Conservation (phyloP, 2,888 invertebrate genomes). For the Imbricaverruca yamaguchii region DNA sequence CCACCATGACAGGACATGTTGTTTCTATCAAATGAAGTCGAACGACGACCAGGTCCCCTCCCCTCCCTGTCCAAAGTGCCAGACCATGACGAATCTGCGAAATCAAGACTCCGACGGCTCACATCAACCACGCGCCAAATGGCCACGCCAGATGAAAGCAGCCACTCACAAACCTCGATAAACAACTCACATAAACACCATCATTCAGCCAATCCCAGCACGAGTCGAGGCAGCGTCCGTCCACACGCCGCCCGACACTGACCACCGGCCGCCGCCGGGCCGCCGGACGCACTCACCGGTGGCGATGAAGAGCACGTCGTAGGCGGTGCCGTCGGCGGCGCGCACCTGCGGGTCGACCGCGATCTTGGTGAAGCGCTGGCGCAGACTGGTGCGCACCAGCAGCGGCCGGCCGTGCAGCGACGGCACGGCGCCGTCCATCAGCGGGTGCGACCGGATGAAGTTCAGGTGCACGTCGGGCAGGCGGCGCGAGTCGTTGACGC, state of each 20-base stretch:
- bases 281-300: conserved; percentile 53
- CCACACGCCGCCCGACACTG: no score
- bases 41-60: background rate
- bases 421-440: conserved; percentile 90
- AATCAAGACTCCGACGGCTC: no score
- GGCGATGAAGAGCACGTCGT: conserved; percentile 90
- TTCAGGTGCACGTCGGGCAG: conserved; percentile 79
- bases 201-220: no score
- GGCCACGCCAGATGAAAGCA: no score
- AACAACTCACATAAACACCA: no score
- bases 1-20: no score
- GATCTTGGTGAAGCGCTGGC: conserved; percentile 49
- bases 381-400: conserved; percentile 66
- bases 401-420: conserved; percentile 74
- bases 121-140: no score
- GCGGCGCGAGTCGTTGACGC: conserved; percentile 80
- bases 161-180: no score
- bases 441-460: conserved; percentile 88
- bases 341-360: conserved; percentile 85
- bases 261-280: no score
- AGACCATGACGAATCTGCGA: no score
- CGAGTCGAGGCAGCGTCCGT: no score
- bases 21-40: no score
- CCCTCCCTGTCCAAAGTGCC: background rate
- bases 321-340: conserved; percentile 54